Conservation (phyloP, 2,113 vertebrate species). For the Paratilapia polleni region DNA sequence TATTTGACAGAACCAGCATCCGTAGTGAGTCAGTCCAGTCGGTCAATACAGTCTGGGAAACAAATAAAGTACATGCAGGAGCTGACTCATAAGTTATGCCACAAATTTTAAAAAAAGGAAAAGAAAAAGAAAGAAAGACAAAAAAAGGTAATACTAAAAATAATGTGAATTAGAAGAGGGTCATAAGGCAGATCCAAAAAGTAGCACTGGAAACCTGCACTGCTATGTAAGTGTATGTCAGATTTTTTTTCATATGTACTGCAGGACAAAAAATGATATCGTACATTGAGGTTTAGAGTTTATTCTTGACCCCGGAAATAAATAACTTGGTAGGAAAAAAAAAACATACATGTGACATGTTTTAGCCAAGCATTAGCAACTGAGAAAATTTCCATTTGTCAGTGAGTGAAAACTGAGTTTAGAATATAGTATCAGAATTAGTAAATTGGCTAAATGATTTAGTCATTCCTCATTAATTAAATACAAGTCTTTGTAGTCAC, state of each 20-base stretch:
- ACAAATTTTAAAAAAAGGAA: neutral
- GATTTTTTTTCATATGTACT: neutral
- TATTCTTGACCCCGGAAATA: no score
- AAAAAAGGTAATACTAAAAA: neutral
- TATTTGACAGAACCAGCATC: neutral
- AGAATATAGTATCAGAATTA: neutral
- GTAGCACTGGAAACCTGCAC: neutral
- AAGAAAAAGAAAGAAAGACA: neutral
- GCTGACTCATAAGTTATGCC: slow-evolving; percentile 11
- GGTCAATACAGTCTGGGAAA: neutral
- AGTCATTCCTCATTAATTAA: slow-evolving; percentile 14
- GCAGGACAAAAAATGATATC: neutral
- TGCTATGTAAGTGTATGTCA: neutral
- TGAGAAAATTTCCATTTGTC: neutral
- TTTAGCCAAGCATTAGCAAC: fast-evolving
- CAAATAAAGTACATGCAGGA: neutral
- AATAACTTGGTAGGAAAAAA: no score
- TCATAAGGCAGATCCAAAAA: neutral
- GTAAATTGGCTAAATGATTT: neutral
- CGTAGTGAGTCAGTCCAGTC: slow-evolving; percentile 12
- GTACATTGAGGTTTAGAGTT: neutral
- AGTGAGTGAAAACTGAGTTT: neutral
- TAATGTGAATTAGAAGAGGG: neutral
- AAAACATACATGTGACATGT: no score
- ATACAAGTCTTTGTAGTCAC: neutral